A percentile compares a stretch with the other conserved stretches of the same genome.
Evolutionary conservation across 2,888 invertebrate species (phyloP).

Genomic region (Rugalucina vietnamica): DNA sequence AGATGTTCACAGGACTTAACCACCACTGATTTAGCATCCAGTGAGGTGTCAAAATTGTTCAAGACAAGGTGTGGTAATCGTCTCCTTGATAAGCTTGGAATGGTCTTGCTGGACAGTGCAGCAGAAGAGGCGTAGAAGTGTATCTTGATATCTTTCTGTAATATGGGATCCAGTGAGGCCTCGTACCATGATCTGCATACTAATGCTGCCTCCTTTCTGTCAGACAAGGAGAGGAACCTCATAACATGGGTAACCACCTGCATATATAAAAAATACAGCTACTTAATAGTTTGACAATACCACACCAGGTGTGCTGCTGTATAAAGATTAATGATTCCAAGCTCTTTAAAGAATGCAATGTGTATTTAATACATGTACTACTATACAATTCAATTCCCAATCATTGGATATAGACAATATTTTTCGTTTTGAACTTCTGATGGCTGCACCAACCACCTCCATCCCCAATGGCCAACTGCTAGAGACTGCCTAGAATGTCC

Average conservation of each 20-base stretch:
- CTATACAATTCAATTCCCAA: too few relatives aligned
- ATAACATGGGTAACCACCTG: constrained; percentile 81
- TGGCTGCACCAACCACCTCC: too few relatives aligned
- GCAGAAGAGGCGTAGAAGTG: constrained; percentile 79
- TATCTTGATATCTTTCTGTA: constrained; percentile 86
- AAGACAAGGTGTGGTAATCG: constrained; percentile 76
- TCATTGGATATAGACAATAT: too few relatives aligned
- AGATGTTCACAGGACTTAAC: constrained; percentile 74
- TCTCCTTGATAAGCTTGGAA: constrained; percentile 62
- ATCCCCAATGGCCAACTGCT: too few relatives aligned
- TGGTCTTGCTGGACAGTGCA: constrained; percentile 40
- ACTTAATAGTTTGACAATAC: too few relatives aligned
- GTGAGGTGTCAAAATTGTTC: constrained; percentile 75
- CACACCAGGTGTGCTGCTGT: too few relatives aligned
- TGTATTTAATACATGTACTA: too few relatives aligned
- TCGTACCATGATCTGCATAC: constrained; percentile 89
- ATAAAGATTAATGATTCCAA: too few relatives aligned
- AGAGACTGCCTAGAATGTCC: too few relatives aligned
- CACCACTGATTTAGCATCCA: constrained; percentile 65
- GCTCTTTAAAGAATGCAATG: too few relatives aligned
- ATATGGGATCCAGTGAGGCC: constrained; percentile 87
- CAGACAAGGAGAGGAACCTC: constrained; percentile 85
- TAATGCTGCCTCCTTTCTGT: constrained; percentile 88
- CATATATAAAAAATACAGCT: too few relatives aligned
- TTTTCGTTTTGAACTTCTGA: too few relatives aligned